Base-by-base conservation (phyloP, 2,797 vertebrate species). In the Arrhamphus sclerolepis region DNA sequence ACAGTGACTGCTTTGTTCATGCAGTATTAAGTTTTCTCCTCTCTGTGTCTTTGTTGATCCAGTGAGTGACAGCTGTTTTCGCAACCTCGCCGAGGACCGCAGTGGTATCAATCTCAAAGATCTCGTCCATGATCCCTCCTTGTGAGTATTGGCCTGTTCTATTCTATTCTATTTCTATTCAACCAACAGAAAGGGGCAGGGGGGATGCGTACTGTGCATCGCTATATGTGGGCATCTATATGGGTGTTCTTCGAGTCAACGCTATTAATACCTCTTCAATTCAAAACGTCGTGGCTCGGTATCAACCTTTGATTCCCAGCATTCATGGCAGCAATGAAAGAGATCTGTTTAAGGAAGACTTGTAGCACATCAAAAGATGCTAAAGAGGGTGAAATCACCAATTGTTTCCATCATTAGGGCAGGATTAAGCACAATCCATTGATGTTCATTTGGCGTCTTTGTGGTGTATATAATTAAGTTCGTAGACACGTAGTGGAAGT, bases 51-150 rank as follows among this genome's bases (percentile, higher is more conserved):
- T 54, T 78, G 42, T 72, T 44, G 24, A 68, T 92, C 66, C 91
- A 99, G 97, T 99, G 93, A 99, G 97, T 80, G 97, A 99, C 94
- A 99, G 97, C 92, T 99, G 97, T 92, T 99, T 96, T 92, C 94
- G 95, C 84, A 99, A 98, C 90, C 95, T 98, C 69, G 96, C 97
- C 34, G 97, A 99, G 91, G 97, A 99, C 88, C 96, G 97, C 85
- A 99, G 97, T 87, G 97, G 97, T 60, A 94, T 98, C 94, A 99
- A 99, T 92, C 97, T 99, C 87, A 99, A 99, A 95, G 97, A 99
- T 91, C 94, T 99, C 64, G 94, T 99, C 79, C 97, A 99, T 81
- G 97, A 99, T 90, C 96, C 96, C 82, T 97, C 97, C 85, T 92
- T 99, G 97, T 99, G 90, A 98, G 97, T 96, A 92, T 39, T 26